Evolutionary conservation across 2,113 vertebrate genomes (phyloP), one percentile per base, ranked within the genome.

Genomic region (Pluvianellus socialis): DNA sequence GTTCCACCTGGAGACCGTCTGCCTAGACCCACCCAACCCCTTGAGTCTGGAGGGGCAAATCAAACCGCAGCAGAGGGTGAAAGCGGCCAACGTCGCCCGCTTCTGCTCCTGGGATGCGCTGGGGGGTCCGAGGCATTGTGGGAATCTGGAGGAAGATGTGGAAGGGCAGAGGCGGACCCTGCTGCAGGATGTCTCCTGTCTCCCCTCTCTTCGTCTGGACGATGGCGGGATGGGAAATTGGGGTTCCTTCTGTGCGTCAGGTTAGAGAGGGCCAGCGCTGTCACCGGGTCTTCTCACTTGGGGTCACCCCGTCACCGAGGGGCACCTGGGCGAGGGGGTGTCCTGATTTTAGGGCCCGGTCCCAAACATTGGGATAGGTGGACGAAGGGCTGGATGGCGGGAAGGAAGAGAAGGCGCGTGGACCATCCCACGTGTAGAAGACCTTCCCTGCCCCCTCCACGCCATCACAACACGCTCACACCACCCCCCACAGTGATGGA

Each of bases 21-120:
- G 35, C 28, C 6, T 16, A 7, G 14, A 17, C 27, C 50, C 50
- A 17, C 27, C 50, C 50, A 42, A 42, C 28, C 28, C 28, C 50
- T 3, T 13, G 50, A 55, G 38, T 14, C 13, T 18, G 52, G 38
- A 40, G 14, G 50, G 35, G 50, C 7, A 32, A 53, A 72, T 22
- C 52, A 32, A 12, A 33, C 47, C 4, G 32, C 49, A 40, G 35
- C 27, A 17, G 35, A 17, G 14, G 10, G 4, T 40, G 27, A 32
- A 40, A 53, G 40, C 9, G 28, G 35, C 7, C 28, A 8, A 9
- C 8, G 3, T 17, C 23, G 20, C 27, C 28, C 70, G 13, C 53
- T 40, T 53, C 35, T 7, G 9, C 35, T 23, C 35, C 32, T 23
- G 27, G 19, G n/a, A 22, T 5, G 1, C 2, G 1, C 8, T 17